Base-by-base conservation (phyloP, 2,113 vertebrate species). In the Phycodurus eques region DNA sequence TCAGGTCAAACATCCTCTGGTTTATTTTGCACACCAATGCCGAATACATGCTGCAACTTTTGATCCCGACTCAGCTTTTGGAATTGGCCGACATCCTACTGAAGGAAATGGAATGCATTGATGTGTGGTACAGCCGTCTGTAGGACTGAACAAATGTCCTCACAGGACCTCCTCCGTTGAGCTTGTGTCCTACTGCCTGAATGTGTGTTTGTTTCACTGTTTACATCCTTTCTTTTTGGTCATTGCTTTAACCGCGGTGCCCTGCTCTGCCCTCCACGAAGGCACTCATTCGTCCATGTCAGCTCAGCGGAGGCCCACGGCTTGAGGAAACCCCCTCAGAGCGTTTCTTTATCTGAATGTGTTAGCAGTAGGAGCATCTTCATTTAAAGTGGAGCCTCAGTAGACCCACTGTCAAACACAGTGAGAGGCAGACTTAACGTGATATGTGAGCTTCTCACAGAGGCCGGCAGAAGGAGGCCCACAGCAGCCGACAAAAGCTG, bases 381-480 rank as follows among this genome's bases (percentile, higher is more conserved):
- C 73, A 70, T 82, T 74, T 73, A 15, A 79, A 86, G 79, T 67
- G 74, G 75, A 59, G 72, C 76, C 87, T 87, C 85, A 84, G 74
- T 88, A 74, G 83, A 86, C 71, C 73, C 22, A 35, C 81, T 87
- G 84, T 88, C 82, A 84, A 44, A 67, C 83, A 54, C 78, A 70
- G 73, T 78, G 76, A 72, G 87, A 67, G 77, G 62, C 80, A 67
- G 73, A 72, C 71, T 79, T 89, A 84, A 90, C 88, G 33, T 84
- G 83, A 88, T 85, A 88, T 86, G 85, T 76, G 80, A 78, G 80
- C 79, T 67, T 67, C 75, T 80, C 47, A 42, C 70, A 69, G 83
- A 73, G 63, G 35, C 74, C 76, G 78, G 72, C 77, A 79, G 56
- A 42, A 74, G 20, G 75, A 68, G 73, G 39, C 72, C 75, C 9